A percentile compares a stretch with the other conserved stretches of the same genome.
Evolutionary conservation across 1,140 invertebrate species (phyloP).

Genomic region (Apis cerana): DNA sequence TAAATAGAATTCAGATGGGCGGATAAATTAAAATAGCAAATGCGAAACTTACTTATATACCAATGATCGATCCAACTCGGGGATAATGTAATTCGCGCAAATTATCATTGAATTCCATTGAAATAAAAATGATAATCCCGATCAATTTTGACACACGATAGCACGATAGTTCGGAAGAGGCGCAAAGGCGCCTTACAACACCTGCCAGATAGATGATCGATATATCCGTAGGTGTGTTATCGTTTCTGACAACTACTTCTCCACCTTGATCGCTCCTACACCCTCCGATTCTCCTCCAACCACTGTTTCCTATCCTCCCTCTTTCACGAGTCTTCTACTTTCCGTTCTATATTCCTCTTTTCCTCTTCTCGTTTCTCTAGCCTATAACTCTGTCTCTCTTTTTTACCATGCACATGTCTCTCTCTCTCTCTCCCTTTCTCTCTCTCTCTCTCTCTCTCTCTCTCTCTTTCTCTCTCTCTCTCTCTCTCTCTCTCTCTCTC

Average conservation of each 20-base stretch:
- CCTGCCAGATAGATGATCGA: conserved; percentile 66
- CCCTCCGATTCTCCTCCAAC: conserved; percentile 42
- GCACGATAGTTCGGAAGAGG: conserved; percentile 16
- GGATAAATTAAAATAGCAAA: too few relatives aligned
- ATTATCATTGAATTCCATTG: not conserved
- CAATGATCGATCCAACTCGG: too few relatives aligned
- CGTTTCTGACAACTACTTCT: conserved; percentile 65
- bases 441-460: conserved; percentile 54
- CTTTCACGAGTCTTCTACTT: conserved; percentile 31
- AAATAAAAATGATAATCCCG: not conserved
- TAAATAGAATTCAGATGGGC: too few relatives aligned
- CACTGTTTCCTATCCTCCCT: conserved; percentile 47
- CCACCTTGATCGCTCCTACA: conserved; percentile 61
- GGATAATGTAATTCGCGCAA: too few relatives aligned
- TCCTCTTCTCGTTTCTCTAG: not conserved
- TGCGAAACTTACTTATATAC: too few relatives aligned
- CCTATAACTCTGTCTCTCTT: conserved; percentile 12
- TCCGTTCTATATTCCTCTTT: conserved; percentile 22
- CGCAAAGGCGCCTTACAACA: conserved; percentile 46
- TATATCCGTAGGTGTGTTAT: conserved; percentile 71
- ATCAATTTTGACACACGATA: conserved; percentile 29
- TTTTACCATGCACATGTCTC: conserved; percentile 35
- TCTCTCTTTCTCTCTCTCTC: conserved; percentile 39
- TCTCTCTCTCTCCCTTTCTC: conserved; percentile 56
- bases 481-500: conserved; percentile 53